Evolutionary conservation across 1,140 invertebrate species (phyloP), one percentile per base, ranked within the genome.

Genomic region (Pissodes strobi): DNA sequence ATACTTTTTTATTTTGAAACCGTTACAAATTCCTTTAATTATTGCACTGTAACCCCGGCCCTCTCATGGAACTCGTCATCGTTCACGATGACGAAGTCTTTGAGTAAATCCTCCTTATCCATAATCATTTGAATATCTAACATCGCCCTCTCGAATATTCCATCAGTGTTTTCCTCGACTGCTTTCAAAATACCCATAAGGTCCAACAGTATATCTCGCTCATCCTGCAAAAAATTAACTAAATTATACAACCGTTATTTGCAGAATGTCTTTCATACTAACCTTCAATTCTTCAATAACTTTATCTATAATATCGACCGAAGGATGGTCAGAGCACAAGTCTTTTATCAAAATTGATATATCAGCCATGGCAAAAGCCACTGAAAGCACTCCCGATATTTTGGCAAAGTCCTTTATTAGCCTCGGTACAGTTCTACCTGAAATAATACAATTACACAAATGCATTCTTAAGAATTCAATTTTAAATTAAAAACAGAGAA

Each of bases 61-160:
- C 51, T 45, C 17, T 64, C 61, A 8, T 55, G 25, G 23, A 46
- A 56, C 8, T 64, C 61, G 6, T 67, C 62, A 12, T 68, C 55
- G 25, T 64, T 56, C 13, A 68, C 56, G 22, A 68, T 46, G 22
- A 56, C 67, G 46, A 61, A 68, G 58, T 68, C 67, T 46, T 64
- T 25, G 2, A 64, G 37, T n/a, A 64, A 43, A 17, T 48, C 59
- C 30, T 64, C 66, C 17, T 58, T 52, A n/a, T 64, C 62, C 12
- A 61, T 27, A 15, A 68, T 60, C 41, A 59, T 55, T 57, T 60
- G 22, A 17, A 68, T 65, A 13, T 68, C 67, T 21, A 46, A 23
- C 30, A 68, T 13, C 10, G 58, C 55, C 17, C 53, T 52, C 17
- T 68, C 43, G 13, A 63, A 52, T 10, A 68, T 48, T 22, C 48